phyloP scores from a whole-genome alignment of 2,888 invertebrate genomes.

The Heteropelma amictum region DNA sequence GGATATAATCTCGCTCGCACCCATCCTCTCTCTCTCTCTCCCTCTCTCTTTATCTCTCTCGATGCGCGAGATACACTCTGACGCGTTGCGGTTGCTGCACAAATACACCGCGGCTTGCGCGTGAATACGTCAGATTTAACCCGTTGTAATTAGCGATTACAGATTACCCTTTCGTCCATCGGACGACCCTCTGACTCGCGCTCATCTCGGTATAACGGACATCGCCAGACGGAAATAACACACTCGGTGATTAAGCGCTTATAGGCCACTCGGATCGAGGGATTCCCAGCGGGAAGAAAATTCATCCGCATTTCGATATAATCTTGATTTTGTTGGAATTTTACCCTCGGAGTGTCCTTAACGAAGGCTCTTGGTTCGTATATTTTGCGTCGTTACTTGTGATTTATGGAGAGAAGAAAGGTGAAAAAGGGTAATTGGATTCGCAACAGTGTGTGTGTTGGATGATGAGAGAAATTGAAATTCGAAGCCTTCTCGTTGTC shows the following conservation, averaged over 20 bases:
- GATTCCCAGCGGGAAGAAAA: no score
- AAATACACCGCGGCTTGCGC: constrained; percentile 44
- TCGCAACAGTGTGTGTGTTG: no score
- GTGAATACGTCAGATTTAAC: constrained; percentile 70
- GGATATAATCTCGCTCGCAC: constrained; percentile 11
- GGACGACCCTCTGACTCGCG: constrained; percentile 54
- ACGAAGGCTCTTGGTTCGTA: no score
- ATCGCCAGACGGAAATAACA: constrained; percentile 14
- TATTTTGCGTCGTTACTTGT: no score
- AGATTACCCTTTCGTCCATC: constrained; percentile 71
- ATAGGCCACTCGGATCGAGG: not conserved
- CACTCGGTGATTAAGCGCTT: not conserved
- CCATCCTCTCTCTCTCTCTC: not conserved
- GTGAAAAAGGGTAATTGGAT: no score
- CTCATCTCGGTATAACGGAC: not conserved
- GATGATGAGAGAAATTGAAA: constrained; percentile 9
- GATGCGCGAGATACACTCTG: not conserved
- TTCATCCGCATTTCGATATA: no score
- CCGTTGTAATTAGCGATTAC: constrained; percentile 71
- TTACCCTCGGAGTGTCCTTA: no score
- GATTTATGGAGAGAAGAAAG: no score
- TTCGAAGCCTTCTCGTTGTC: constrained; percentile 22
- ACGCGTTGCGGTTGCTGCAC: constrained; percentile 27
- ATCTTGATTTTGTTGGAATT: no score
- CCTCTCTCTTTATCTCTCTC: not conserved